Evolutionary conservation across 2,888 invertebrate species (phyloP), one percentile per base, ranked within the genome.

Genomic region (Isotomurus palustris): DNA sequence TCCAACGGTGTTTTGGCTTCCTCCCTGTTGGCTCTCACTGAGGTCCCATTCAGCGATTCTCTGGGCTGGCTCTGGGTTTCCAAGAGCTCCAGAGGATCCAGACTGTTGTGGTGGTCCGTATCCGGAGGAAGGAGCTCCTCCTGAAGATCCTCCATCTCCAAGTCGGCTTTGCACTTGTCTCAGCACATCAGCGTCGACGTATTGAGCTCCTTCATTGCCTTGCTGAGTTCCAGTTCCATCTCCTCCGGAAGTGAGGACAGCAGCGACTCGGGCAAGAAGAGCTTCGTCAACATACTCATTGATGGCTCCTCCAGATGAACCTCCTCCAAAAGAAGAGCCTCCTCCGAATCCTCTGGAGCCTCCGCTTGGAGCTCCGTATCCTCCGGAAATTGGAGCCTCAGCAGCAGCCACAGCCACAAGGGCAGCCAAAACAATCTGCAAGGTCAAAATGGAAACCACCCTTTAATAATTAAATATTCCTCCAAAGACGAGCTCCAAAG

Each of bases 141-240:
- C 41, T 4, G 55, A 54, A 24, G 53, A 57, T 22, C 53, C 55
- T 35, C 57, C 28, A 25, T 14, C 63, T 41, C 63, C 62, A 27
- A 70, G 49, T 29, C 65, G 60, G 41, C 65, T 57, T 40, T 67
- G 58, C 21, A 70, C 69, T 48, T 67, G 62, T 54, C 58, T 32
- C 12, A 70, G 56, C n/a, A 69, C 55, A 43, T 59, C 57, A 45
- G 58, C 57, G 53, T 70, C 70, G 24, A 70, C 66, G 40, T 49
- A 49, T n/a, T 48, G 49, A 10, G 49, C 4, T 24, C 61, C 61
- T 17, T 62, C 61, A 21, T 51, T 52, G 35, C 52, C 61, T 55
- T 62, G 61, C 19, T 32, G 57, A n/a, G 52, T 41, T 36, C 54
- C 58, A 24, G 58, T 48, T 10, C 62, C 62, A 44, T 58, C 64